These are phyloP conservation scores for Meriones psammophilus DNA, from an alignment of 2,797 vertebrate genomes.

Conservation along the genomic window DNA sequence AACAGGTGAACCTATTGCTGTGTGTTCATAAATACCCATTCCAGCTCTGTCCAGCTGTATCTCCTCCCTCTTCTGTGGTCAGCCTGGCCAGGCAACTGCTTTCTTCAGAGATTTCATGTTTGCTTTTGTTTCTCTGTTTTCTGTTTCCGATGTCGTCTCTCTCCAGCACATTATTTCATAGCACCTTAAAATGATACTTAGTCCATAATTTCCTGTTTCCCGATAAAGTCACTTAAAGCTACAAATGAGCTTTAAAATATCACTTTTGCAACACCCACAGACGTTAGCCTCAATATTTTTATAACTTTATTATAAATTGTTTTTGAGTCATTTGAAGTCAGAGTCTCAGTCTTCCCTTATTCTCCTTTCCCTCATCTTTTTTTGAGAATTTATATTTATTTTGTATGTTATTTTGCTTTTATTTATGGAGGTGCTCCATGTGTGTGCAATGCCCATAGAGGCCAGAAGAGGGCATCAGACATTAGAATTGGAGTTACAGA, in stretches of 20 bases:
- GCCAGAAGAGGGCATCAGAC: neutral
- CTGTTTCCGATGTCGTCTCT: neutral
- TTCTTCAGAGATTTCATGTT: neutral
- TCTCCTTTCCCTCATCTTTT: neutral
- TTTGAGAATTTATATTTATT: neutral
- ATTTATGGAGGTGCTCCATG: neutral
- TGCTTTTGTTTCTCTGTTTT: neutral
- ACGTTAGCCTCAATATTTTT: neutral
- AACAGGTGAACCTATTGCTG: neutral
- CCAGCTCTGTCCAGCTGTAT: neutral
- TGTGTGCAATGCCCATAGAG: neutral
- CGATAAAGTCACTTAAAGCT: slow-evolving; percentile 18
- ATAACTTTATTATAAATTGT: neutral
- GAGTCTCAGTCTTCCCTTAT: neutral
- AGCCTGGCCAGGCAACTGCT: neutral
- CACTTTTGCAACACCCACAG: neutral
- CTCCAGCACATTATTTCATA: slow-evolving; percentile 8
- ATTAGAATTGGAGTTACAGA: neutral
- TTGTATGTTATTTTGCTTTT: neutral
- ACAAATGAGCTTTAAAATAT: neutral
- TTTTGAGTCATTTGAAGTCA: neutral
- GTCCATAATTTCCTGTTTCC: neutral
- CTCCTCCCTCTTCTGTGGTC: neutral
- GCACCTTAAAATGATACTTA: neutral
- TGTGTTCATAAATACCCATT: neutral